Conservation (phyloP, 2,113 vertebrate genomes). For the Pygoscelis antarcticus region DNA sequence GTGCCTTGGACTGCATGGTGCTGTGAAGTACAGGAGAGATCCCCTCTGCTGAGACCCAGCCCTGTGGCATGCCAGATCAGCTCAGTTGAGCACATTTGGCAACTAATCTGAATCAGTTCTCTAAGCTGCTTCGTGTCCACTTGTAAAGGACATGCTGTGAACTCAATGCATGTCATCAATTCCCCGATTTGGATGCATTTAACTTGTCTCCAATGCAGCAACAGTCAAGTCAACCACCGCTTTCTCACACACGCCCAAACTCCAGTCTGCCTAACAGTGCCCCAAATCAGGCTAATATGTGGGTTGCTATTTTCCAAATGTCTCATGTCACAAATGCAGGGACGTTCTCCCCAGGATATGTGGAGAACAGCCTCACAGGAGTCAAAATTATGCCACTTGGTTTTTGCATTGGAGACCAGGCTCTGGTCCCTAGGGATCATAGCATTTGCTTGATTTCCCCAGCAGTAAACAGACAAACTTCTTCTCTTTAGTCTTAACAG, state of each 20-base stretch:
- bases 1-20: fast-evolving
- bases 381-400: not conserved
- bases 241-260: fast-evolving
- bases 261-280: not conserved
- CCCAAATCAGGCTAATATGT: not conserved
- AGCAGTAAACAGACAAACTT: not conserved
- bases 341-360: not conserved
- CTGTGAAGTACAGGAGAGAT: not conserved
- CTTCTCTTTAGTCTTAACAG: not conserved
- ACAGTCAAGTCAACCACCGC: not conserved
- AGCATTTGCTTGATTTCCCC: not conserved
- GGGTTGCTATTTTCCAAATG: not conserved
- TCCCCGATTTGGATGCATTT: not conserved
- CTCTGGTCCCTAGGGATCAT: fast-evolving
- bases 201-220: not conserved
- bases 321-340: not conserved
- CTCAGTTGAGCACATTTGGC: not conserved
- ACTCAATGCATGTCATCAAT: fast-evolving
- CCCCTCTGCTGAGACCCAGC: not conserved
- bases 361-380: not conserved
- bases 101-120: not conserved
- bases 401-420: not conserved
- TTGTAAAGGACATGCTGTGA: not conserved
- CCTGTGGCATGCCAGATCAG: fast-evolving
- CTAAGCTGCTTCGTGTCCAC: not conserved